Conservation (phyloP, 2,888 invertebrate species). For the Crepidodera aurea region DNA sequence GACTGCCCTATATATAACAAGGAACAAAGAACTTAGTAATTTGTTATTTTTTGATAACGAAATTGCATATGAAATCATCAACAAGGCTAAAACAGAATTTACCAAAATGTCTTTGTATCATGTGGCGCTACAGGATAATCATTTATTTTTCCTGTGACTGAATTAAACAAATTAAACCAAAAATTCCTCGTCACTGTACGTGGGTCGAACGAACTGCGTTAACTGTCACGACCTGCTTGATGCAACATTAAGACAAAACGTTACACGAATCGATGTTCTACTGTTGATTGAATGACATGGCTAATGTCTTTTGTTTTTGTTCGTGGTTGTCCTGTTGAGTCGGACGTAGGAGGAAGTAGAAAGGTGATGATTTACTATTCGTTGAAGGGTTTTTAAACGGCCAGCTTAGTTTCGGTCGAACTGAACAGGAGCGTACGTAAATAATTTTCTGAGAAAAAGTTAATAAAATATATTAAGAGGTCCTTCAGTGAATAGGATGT, state of each 20-base stretch:
- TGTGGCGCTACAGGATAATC: too few species aligned
- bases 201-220: conserved; percentile 4
- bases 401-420: neutral
- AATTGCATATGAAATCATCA: too few species aligned
- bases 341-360: conserved; percentile 17
- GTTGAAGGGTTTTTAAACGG: conserved; percentile 2
- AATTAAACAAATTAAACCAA: too few species aligned
- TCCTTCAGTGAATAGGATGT: too few species aligned
- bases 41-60: too few species aligned
- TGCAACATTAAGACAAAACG: conserved; percentile 38
- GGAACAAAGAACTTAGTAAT: too few species aligned
- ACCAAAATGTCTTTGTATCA: too few species aligned
- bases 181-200: neutral
- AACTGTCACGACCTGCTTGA: conserved; percentile 39
- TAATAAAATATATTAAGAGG: too few species aligned
- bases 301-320: conserved; percentile 28
- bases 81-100: too few species aligned
- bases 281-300: conserved; percentile 40
- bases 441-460: neutral
- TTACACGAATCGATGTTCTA: conserved; percentile 37
- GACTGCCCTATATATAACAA: too few species aligned
- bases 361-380: conserved; percentile 25
- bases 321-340: conserved; percentile 23
- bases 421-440: neutral
- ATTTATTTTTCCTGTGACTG: too few species aligned